Percentiles rank a stretch among this genome's conserved stretches.
These are phyloP conservation scores for Heliothis virescens DNA, from an alignment of 1,140 invertebrate genomes.

Conservation along the genomic window DNA sequence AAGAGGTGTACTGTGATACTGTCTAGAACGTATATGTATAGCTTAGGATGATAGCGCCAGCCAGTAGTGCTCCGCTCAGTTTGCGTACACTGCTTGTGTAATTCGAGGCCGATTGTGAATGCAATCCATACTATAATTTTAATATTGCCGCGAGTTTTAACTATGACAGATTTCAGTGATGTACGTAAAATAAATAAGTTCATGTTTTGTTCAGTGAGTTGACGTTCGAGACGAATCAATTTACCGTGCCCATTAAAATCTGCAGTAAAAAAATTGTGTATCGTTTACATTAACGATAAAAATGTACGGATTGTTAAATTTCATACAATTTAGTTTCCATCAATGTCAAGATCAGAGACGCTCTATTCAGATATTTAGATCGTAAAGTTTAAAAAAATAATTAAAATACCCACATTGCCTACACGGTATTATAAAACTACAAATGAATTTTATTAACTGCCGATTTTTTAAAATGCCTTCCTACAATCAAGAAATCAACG, in stretches of 20 bases:
- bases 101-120: constrained; percentile 74
- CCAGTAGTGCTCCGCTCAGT: constrained; percentile 75
- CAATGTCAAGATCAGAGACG: constrained; percentile 20
- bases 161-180: constrained; percentile 68
- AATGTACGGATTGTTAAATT: constrained; percentile 52
- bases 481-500: constrained; percentile 77
- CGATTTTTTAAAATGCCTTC: constrained; percentile 75
- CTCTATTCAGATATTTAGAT: constrained; percentile 6
- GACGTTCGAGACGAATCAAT: constrained; percentile 55
- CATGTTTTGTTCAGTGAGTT: constrained; percentile 62
- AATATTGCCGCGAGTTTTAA: constrained; percentile 68
- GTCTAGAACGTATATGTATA: constrained; percentile 73
- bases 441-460: constrained; percentile 60
- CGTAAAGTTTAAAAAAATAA: constrained; percentile 24
- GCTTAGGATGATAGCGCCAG: constrained; percentile 71
- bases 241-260: constrained; percentile 56
- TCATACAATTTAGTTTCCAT: constrained; percentile 52
- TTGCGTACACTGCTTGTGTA: constrained; percentile 77
- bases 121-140: constrained; percentile 67
- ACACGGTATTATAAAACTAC: constrained; percentile 22
- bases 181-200: constrained; percentile 59
- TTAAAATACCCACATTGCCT: constrained; percentile 14
- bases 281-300: constrained; percentile 52
- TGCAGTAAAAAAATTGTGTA: constrained; percentile 54
- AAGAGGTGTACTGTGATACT: constrained; percentile 74